Evolutionary conservation across 2,888 invertebrate genomes (phyloP).

Genomic region (Vesta saturnalis): DNA sequence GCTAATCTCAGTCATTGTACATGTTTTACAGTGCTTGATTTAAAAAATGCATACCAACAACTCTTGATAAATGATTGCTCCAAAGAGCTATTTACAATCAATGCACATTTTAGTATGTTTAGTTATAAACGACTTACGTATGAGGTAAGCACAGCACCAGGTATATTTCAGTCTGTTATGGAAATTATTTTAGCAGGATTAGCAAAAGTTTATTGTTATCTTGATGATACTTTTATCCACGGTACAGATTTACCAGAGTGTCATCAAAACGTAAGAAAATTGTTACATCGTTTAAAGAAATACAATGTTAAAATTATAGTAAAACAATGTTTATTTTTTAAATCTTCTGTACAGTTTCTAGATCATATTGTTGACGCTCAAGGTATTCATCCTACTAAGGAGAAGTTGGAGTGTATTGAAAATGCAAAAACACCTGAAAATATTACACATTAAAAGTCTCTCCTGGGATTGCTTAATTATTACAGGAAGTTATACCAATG

Average conservation of each 20-base stretch:
- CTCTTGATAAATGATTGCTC: slow-evolving; percentile 35
- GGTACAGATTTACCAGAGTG: too few species aligned
- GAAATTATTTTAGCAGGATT: slow-evolving; percentile 26
- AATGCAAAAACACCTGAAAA: too few species aligned
- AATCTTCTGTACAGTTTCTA: too few species aligned
- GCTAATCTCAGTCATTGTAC: background rate
- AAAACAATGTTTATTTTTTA: too few species aligned
- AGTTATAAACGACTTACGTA: slow-evolving; percentile 43
- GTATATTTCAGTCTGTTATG: slow-evolving; percentile 49
- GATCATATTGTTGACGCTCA: too few species aligned
- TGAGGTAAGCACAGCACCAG: slow-evolving; percentile 45
- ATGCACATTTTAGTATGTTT: slow-evolving; percentile 42
- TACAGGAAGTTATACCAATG: background rate
- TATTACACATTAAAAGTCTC: background rate
- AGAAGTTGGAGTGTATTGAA: too few species aligned
- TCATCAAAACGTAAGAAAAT: background rate
- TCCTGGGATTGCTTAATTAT: background rate
- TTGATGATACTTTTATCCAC: background rate
- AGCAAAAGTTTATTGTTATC: background rate
- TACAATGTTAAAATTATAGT: too few species aligned
- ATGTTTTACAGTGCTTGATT: background rate
- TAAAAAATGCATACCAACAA: background rate
- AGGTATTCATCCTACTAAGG: too few species aligned
- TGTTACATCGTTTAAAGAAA: background rate
- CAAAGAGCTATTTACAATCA: slow-evolving; percentile 41